phyloP scores from a whole-genome alignment of 2,113 vertebrate genomes.

The Lepisosteus osseus region DNA sequence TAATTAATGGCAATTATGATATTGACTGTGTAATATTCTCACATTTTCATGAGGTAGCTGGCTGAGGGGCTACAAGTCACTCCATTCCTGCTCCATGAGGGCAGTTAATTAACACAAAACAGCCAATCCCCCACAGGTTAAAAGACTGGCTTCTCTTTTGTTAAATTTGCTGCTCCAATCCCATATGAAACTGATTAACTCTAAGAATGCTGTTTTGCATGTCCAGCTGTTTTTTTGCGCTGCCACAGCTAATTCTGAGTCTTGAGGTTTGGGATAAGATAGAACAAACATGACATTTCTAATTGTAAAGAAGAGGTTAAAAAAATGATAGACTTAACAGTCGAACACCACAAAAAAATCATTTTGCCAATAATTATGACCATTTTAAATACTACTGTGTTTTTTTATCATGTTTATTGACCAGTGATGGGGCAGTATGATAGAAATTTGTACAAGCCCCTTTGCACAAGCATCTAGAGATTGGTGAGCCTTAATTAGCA shows the following conservation, averaged over 20 bases:
- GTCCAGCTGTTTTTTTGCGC: too few relatives aligned
- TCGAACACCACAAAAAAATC: too few relatives aligned
- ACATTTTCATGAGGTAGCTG: constrained; percentile 28
- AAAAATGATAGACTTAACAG: too few relatives aligned
- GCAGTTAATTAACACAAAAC: constrained; percentile 37
- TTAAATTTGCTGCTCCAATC: constrained; percentile 5
- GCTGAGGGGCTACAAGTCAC: constrained; percentile 17
- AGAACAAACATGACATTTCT: too few relatives aligned
- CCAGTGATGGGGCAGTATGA: not conserved
- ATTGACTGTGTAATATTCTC: constrained; percentile 42
- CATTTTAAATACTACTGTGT: too few relatives aligned
- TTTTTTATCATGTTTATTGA: too few relatives aligned
- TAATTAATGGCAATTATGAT: constrained; percentile 58
- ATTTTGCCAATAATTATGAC: too few relatives aligned
- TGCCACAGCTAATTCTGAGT: not conserved
- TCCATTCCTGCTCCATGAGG: constrained; percentile 21
- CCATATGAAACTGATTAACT: constrained; percentile 8
- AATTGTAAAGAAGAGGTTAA: too few relatives aligned
- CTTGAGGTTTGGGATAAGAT: not conserved
- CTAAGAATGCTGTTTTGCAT: not conserved
- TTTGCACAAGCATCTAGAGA: not conserved
- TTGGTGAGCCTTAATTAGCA: not conserved
- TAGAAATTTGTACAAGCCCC: not conserved
- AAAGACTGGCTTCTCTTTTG: constrained; percentile 7
- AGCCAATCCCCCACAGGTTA: constrained; percentile 33